Percentiles rank a stretch among this genome's conserved stretches.
phyloP scores from a whole-genome alignment of 2,797 vertebrate species.

The Amphiprion clarkii region DNA sequence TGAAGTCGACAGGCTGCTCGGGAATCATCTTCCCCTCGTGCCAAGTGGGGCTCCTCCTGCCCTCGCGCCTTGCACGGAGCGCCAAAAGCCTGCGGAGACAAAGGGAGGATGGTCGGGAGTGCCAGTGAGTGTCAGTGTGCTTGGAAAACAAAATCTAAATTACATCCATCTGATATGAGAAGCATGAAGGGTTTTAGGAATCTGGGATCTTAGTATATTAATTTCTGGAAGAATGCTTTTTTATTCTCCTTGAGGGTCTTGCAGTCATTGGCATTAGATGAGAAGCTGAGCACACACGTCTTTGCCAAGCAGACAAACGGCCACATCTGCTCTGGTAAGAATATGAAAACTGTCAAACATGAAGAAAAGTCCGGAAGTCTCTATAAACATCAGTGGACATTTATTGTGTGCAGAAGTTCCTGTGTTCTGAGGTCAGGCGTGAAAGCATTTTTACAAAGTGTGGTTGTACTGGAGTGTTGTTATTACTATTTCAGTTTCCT shows the following conservation, averaged over 20 bases:
- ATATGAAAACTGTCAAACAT: constrained; percentile 49
- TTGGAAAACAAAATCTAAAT: constrained; percentile 40
- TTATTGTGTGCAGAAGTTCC: constrained; percentile 37
- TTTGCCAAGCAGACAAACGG: constrained; percentile 57
- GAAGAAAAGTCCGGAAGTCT: constrained; percentile 42
- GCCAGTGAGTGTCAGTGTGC: constrained; percentile 58
- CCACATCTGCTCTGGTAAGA: constrained; percentile 51
- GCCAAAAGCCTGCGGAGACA: constrained; percentile 69
- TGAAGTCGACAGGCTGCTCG: constrained; percentile 79
- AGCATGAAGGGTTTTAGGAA: constrained; percentile 46
- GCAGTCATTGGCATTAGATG: constrained; percentile 53
- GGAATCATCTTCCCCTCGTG: constrained; percentile 81
- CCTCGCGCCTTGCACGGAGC: constrained; percentile 46
- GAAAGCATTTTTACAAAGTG: background rate
- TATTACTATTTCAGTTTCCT: constrained; percentile 3
- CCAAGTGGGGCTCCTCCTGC: constrained; percentile 84
- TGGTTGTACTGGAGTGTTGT: background rate
- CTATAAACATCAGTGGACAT: constrained; percentile 35
- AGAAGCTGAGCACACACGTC: constrained; percentile 42
- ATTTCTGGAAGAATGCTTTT: constrained; percentile 53
- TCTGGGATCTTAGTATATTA: constrained; percentile 54
- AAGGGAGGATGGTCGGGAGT: constrained; percentile 54
- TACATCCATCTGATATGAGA: constrained; percentile 64
- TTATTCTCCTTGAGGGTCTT: constrained; percentile 43
- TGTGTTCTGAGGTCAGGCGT: constrained; percentile 12